phyloP scores from a whole-genome alignment of 1,140 invertebrate genomes.

The Micrasema minimum region DNA sequence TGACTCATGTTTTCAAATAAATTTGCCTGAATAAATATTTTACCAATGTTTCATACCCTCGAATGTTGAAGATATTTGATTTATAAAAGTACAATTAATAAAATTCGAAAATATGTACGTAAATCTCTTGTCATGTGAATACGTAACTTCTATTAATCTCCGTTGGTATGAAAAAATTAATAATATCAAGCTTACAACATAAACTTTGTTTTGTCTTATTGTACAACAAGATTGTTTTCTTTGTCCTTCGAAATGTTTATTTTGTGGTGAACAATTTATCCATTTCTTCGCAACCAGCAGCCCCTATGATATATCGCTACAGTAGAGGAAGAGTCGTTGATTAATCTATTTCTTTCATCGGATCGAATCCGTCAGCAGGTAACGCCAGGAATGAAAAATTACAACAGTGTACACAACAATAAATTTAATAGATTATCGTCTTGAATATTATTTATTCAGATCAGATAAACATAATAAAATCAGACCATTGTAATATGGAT shows the following conservation, averaged over 20 bases:
- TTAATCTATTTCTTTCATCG: constrained; percentile 36
- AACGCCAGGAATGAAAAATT: constrained; percentile 16
- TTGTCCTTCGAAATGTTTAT: constrained; percentile 2
- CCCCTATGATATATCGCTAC: constrained; percentile 21
- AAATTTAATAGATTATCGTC: constrained; percentile 25
- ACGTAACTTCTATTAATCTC: background rate
- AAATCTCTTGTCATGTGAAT: background rate
- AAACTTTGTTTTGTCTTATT: too few species aligned
- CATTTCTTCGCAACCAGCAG: constrained; percentile 1
- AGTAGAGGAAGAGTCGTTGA: constrained; percentile 15
- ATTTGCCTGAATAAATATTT: too few species aligned
- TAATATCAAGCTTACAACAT: background rate
- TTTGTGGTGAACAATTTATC: background rate
- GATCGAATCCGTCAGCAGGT: constrained; percentile 36
- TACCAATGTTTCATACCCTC: too few species aligned
- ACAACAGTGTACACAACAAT: constrained; percentile 6
- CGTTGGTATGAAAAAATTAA: background rate
- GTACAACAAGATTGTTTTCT: too few species aligned
- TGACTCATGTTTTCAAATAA: too few species aligned
- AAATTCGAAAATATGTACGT: background rate
- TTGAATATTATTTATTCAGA: constrained; percentile 25
- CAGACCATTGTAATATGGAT: too few species aligned
- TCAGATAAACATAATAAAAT: too few species aligned
- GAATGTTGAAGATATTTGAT: too few species aligned
- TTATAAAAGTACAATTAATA: background rate